Base-by-base conservation (phyloP, 2,888 invertebrate species). In the Plutella xylostella region DNA sequence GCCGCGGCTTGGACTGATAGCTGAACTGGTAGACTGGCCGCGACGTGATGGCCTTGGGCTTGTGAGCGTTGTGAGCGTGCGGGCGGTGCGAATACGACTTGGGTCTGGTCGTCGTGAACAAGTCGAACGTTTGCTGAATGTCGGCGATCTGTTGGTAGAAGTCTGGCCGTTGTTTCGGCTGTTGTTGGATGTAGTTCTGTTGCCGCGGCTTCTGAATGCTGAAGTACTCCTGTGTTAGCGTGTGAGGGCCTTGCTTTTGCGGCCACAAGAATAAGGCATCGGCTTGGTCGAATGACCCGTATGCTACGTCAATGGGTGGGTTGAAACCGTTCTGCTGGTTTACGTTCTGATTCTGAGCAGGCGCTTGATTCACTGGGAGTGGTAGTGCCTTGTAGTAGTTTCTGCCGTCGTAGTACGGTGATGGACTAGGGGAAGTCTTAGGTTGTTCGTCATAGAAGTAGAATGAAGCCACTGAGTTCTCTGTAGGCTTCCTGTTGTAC, bases 11-110 rank as follows among this genome's bases (percentile, higher is more conserved):
- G 0, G 88, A 85, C 61, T 92, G 89, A 60, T 89, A 92, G 57
- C 89, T 90, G 63, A 89, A 92, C 61, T 92, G 91, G 61, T 91
- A 92, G 6, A 89, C 84, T 0, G 91, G 89, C 59, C 88, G 86
- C 1, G 86, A 65, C 42, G 85, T 72, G 14, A 76, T 70, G 11
- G 86, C 71, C 59, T 87, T 86, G 6, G 85, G 77, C 59, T 86
- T 79, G 57, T 74, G 77, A 18, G 14, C 28, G 18, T 21, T 21
- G 21, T 42, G 42, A 18, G 63, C 57, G 47, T 76, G 70, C 17
- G 67, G 66, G 49, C 77, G 66, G 46, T 72, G 72, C 12, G 72
- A 66, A 47, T 85, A 72, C 5, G 75, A 52, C 48, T 86, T 85
- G 14, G 89, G 88, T 43, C 85, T 82, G 40, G 84, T 82, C 3